These are phyloP conservation scores for Ophion costatus DNA, from an alignment of 2,888 invertebrate genomes.

Conservation along the genomic window DNA sequence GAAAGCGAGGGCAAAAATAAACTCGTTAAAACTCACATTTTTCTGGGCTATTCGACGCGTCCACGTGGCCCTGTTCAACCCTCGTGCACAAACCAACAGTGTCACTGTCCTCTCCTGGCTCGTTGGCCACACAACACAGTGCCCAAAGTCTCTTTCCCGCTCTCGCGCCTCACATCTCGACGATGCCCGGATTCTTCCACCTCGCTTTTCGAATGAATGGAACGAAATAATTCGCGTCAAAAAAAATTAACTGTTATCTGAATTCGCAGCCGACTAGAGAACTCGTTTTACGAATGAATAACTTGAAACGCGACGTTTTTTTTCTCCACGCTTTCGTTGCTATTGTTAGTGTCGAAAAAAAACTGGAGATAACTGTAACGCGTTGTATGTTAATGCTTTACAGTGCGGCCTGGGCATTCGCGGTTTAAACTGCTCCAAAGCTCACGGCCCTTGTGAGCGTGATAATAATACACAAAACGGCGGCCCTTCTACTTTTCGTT, in stretches of 20 bases:
- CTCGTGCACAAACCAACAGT: conserved; percentile 67
- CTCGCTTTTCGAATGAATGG: not conserved
- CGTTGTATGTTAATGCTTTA: conserved; percentile 26
- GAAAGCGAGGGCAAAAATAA: conserved; percentile 13
- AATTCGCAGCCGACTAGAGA: conserved; percentile 1
- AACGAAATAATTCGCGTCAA: not conserved
- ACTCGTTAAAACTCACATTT: conserved; percentile 74
- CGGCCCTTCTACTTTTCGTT: conserved; percentile 11
- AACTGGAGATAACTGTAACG: conserved; percentile 33
- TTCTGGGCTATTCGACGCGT: conserved; percentile 76
- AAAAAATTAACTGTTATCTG: not conserved
- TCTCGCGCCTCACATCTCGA: conserved; percentile 45
- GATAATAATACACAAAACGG: conserved; percentile 33
- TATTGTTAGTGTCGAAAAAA: not conserved
- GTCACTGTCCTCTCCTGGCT: conserved; percentile 66
- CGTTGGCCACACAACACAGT: conserved; percentile 46
- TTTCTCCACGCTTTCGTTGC: conserved; percentile 17
- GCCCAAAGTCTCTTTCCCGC: conserved; percentile 18
- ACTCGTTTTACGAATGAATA: conserved; percentile 10
- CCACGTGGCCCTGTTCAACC: conserved; percentile 78
- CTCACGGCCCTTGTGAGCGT: conserved; percentile 39
- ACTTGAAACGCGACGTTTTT: not conserved
- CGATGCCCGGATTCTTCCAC: not conserved
- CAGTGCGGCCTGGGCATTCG: conserved; percentile 21
- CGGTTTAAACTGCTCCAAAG: conserved; percentile 51